A percentile compares a stretch with the other conserved stretches of the same genome.
phyloP scores from a whole-genome alignment of 2,888 invertebrate species.

The Trichopria drosophilae region DNA sequence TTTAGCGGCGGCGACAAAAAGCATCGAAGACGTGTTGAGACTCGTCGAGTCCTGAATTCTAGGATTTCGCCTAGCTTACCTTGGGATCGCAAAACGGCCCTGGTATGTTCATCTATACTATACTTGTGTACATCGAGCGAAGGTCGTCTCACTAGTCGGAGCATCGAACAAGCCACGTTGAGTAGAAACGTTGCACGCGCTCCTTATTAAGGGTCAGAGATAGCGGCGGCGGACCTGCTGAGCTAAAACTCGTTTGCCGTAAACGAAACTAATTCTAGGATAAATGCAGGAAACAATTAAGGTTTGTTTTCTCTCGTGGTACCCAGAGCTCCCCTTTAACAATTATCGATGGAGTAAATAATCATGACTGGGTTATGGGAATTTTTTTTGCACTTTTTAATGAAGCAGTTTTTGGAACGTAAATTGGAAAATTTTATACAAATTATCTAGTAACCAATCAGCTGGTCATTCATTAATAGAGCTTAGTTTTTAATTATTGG shows the following conservation, averaged over 20 bases:
- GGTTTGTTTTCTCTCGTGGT: constrained; percentile 3
- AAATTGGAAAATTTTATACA: too few relatives aligned
- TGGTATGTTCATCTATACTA: constrained; percentile 28
- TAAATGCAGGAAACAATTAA: constrained; percentile 26
- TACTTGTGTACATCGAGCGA: constrained; percentile 25
- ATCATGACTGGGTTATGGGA: too few relatives aligned
- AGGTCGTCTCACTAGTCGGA: constrained; percentile 34
- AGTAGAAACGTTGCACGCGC: constrained; percentile 19
- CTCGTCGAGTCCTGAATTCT: too few relatives aligned
- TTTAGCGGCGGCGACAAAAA: too few relatives aligned
- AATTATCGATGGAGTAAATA: too few relatives aligned
- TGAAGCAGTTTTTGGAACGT: too few relatives aligned
- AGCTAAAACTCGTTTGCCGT: constrained; percentile 32
- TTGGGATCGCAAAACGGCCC: constrained; percentile 24
- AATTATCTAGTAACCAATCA: too few relatives aligned
- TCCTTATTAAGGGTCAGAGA: constrained; percentile 33
- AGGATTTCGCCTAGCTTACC: not conserved
- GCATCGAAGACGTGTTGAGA: too few relatives aligned
- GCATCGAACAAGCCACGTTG: constrained; percentile 12
- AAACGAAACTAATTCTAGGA: constrained; percentile 33
- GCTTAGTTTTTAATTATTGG: too few relatives aligned
- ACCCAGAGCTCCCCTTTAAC: not conserved
- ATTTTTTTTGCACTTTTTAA: too few relatives aligned
- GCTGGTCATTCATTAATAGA: too few relatives aligned
- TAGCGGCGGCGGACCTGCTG: constrained; percentile 31